Conservation (phyloP, 2,113 vertebrate species). For the Rhinoptilus africanus region DNA sequence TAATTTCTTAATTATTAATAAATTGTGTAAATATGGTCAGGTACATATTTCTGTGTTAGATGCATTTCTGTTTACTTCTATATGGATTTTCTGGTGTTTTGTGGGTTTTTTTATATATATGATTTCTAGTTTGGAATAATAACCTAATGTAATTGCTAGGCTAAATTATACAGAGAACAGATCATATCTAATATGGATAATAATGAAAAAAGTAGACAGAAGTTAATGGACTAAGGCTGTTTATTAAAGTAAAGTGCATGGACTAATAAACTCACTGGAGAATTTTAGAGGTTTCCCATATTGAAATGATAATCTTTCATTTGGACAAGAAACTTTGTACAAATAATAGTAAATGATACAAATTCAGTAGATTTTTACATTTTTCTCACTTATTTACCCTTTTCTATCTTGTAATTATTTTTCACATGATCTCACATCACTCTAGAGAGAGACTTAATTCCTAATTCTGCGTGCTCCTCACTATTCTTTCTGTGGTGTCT, state of each 20-base stretch:
- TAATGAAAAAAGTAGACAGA: neutral
- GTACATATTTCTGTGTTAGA: neutral
- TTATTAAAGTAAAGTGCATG: neutral
- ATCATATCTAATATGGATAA: neutral
- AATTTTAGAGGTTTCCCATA: neutral
- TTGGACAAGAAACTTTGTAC: neutral
- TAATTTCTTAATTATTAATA: neutral
- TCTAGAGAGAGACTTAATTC: neutral
- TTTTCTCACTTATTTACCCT: neutral
- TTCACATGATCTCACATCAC: neutral
- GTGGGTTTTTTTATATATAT: neutral
- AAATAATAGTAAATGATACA: neutral
- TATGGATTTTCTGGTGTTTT: neutral
- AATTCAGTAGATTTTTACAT: neutral
- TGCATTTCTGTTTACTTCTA: neutral
- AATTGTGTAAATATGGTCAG: neutral
- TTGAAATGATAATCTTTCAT: neutral
- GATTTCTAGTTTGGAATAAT: neutral
- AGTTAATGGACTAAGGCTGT: neutral
- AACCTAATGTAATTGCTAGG: neutral
- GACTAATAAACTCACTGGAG: neutral
- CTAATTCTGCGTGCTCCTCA: neutral
- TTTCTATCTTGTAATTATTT: neutral
- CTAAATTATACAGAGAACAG: neutral
- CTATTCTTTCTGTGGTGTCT: neutral